A percentile compares a stretch with the other conserved stretches of the same genome.
Conservation (phyloP, 2,888 invertebrate genomes). For the Caenorhabditis japonica region DNA sequence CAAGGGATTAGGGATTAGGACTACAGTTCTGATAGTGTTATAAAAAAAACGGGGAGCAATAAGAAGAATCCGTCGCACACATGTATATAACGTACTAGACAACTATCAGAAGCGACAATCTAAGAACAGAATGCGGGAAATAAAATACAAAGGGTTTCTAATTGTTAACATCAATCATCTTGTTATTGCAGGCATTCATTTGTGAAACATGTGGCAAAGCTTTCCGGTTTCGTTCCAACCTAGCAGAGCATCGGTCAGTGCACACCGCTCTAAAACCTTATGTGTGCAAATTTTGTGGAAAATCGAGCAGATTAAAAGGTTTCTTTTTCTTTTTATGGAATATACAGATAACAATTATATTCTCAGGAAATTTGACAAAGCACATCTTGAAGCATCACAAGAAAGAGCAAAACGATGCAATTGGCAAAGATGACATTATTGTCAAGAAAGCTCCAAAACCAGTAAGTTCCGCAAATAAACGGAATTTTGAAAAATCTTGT, state of each 20-base stretch:
- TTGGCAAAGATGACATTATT: constrained; percentile 77
- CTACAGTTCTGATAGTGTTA: constrained; percentile 26
- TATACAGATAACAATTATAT: neutral
- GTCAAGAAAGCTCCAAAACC: constrained; percentile 71
- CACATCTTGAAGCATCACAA: constrained; percentile 78
- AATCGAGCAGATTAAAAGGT: constrained; percentile 76
- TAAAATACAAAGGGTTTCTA: constrained; percentile 5
- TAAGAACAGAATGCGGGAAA: constrained; percentile 8
- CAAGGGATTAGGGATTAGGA: constrained; percentile 42
- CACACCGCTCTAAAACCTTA: constrained; percentile 77
- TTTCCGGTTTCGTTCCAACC: constrained; percentile 77
- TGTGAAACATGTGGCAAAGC: constrained; percentile 78
- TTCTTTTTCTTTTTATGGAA: constrained; percentile 1
- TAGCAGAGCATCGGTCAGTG: constrained; percentile 77
- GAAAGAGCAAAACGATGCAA: constrained; percentile 73
- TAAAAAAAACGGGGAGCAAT: neutral
- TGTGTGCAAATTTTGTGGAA: constrained; percentile 77
- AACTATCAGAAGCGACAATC: constrained; percentile 15
- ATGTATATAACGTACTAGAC: neutral
- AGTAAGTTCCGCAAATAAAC: neutral
- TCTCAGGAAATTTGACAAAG: constrained; percentile 77
- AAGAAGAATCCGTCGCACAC: neutral
- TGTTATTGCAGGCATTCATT: constrained; percentile 71
- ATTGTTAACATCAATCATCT: constrained; percentile 7
- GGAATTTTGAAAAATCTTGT: no score